Evolutionary conservation across 2,113 vertebrate species (phyloP).

Genomic region (Neodontobutis hainanensis): DNA sequence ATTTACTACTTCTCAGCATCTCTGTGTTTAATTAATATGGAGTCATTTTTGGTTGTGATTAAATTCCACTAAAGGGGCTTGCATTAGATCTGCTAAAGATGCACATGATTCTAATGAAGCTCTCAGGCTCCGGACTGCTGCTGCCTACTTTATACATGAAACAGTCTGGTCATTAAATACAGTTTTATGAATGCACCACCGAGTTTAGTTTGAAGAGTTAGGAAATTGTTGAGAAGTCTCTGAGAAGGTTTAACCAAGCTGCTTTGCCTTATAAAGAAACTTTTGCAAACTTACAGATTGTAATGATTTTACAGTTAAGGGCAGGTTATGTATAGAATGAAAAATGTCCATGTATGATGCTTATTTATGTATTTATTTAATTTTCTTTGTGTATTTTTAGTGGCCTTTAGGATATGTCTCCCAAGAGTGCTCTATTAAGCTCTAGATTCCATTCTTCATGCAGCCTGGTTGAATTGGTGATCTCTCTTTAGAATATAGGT

Average conservation of each 20-base stretch:
- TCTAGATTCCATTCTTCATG: too few relatives aligned
- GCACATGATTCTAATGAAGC: neutral
- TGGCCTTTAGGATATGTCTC: too few relatives aligned
- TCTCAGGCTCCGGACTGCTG: neutral
- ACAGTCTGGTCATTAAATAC: neutral
- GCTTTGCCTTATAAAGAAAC: slow-evolving; percentile 51
- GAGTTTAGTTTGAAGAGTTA: neutral
- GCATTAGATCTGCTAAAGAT: neutral
- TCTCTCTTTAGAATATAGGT: too few relatives aligned
- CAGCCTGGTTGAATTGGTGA: too few relatives aligned
- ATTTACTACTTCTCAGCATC: too few relatives aligned
- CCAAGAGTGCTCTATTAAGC: too few relatives aligned
- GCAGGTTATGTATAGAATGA: slow-evolving; percentile 16
- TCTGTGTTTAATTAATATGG: neutral
- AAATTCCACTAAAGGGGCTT: neutral
- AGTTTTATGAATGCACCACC: too few relatives aligned
- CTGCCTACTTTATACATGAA: neutral
- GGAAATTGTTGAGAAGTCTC: too few relatives aligned
- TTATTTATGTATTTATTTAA: neutral
- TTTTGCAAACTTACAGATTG: slow-evolving; percentile 24
- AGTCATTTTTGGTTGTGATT: neutral
- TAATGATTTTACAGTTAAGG: slow-evolving; percentile 38
- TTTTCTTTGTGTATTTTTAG: slow-evolving; percentile 16
- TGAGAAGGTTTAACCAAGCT: slow-evolving; percentile 42
- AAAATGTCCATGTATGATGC: slow-evolving; percentile 26